Base-by-base conservation (phyloP, 2,797 vertebrate genomes). In the Coregonus suidteri region DNA sequence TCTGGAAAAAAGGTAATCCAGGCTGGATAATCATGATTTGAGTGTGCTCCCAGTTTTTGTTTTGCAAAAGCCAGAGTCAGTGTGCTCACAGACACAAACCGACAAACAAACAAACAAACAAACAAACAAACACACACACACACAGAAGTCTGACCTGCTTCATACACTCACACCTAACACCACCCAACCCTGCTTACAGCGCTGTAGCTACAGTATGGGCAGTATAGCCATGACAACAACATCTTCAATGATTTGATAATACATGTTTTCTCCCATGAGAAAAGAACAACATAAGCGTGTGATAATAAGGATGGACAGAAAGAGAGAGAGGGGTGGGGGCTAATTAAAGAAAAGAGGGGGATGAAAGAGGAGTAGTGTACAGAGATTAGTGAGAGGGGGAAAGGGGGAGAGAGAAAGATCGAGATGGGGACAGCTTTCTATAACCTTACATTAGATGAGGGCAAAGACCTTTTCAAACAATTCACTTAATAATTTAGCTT, bases 1-100 rank as follows among this genome's bases (percentile, higher is more conserved):
- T 72, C 20, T 25, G 51, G 51, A 53, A 68, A 72, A 72, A 31
- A 72, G 25, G 25, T 72, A 34, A 72, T 54, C 51, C 51, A 72
- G 25, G 20, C 7, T 1, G 20, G 70, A 71, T 53, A 71, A 71
- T 51, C 47, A 25, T 71, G 70, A 71, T 13, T 71, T 51, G n/a
- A 30, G 41, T 6, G 47, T n/a, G 20, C 70, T 53, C 70, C 4
- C 18, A 25, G 69, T 20, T 71, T 30, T 65, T 65, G 62, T 65
- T 65, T 71, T 14, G 18, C 47, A 11, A 67, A 67, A 18, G 47
- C 7, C 47, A 52, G 20, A 20, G 47, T 52, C 53, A 34, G 18
- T 18, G 47, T n/a, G 52, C 25, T 53, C n/a, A 71, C 47, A 71
- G 35, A 20, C 9, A 47, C 35, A 16, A 13, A 70, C 30, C 7